Evolutionary conservation across 2,888 invertebrate genomes (phyloP).

Genomic region (Leptodirus hochenwartii): DNA sequence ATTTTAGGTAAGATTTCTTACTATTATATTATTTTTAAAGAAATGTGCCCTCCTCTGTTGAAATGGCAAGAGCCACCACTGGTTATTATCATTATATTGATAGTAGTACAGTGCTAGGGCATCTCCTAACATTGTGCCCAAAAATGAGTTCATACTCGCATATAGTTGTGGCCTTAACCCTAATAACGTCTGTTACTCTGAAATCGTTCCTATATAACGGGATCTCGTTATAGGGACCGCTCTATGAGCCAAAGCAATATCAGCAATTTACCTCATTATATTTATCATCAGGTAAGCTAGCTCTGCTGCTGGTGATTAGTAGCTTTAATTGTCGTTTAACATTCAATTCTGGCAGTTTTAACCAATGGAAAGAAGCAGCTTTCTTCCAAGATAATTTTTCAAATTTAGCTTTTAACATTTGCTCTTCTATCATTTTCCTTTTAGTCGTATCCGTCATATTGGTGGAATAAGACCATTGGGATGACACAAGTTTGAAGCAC

Average conservation of each 20-base stretch:
- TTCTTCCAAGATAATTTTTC: slow-evolving; percentile 58
- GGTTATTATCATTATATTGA: no score
- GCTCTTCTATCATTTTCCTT: slow-evolving; percentile 50
- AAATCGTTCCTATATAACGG: not conserved
- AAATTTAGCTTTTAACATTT: slow-evolving; percentile 51
- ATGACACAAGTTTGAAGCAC: slow-evolving; percentile 51
- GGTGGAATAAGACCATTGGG: slow-evolving; percentile 60
- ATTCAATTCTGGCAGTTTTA: slow-evolving; percentile 44
- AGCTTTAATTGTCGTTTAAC: slow-evolving; percentile 49
- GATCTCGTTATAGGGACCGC: not conserved
- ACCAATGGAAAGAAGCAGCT: slow-evolving; percentile 49
- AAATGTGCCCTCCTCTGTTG: no score
- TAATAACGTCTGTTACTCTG: no score
- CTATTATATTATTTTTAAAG: no score
- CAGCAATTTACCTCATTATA: slow-evolving; percentile 41
- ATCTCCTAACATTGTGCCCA: no score
- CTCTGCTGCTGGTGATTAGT: slow-evolving; percentile 50
- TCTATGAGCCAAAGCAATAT: not conserved
- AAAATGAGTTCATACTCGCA: no score
- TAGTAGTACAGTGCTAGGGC: no score
- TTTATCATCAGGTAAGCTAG: slow-evolving; percentile 56
- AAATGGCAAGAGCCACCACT: no score
- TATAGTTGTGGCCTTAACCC: slow-evolving; percentile 1
- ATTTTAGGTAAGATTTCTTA: no score
- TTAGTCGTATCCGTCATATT: slow-evolving; percentile 57